Percentiles rank a stretch among this genome's conserved stretches.
Conservation (phyloP, 2,113 vertebrate species). For the Austrofundulus limnaeus region DNA sequence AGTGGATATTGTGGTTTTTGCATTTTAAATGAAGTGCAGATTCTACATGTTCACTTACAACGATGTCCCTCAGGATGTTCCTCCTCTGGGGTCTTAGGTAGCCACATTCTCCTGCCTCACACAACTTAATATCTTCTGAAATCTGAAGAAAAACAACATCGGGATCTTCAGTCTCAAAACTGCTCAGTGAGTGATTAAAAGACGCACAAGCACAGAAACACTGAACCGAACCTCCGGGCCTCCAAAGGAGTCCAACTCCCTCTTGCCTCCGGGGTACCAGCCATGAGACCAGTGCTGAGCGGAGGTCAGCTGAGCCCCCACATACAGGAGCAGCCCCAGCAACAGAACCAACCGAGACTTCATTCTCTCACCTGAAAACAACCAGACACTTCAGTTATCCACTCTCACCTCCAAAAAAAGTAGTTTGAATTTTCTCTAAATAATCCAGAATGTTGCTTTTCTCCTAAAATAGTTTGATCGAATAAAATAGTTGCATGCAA, state of each 20-base stretch:
- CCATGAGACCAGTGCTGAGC: conserved; percentile 90
- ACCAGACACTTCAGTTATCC: background rate
- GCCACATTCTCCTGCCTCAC: conserved; percentile 79
- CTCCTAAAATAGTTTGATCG: too few relatives aligned
- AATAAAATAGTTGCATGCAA: too few relatives aligned
- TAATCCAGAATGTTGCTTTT: background rate
- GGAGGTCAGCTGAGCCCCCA: conserved; percentile 65
- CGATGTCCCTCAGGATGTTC: conserved; percentile 72
- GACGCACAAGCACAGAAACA: background rate
- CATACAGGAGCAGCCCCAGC: conserved; percentile 77
- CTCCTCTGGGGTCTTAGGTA: conserved; percentile 78
- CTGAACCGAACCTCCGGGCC: conserved; percentile 73
- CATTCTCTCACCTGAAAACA: conserved; percentile 53
- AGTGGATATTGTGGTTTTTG: too few relatives aligned
- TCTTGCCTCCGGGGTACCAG: conserved; percentile 88
- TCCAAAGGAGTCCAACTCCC: conserved; percentile 72
- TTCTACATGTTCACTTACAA: conserved; percentile 73
- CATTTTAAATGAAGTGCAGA: background rate
- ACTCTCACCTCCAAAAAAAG: background rate
- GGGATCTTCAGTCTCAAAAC: background rate
- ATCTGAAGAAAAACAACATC: conserved; percentile 54
- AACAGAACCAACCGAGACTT: conserved; percentile 78
- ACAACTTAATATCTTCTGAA: conserved; percentile 79
- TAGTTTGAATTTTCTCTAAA: background rate
- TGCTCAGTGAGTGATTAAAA: background rate